A percentile compares a stretch with the other conserved stretches of the same genome.
phyloP scores from a whole-genome alignment of 1,140 invertebrate genomes.

The Nixonia krombeini region DNA sequence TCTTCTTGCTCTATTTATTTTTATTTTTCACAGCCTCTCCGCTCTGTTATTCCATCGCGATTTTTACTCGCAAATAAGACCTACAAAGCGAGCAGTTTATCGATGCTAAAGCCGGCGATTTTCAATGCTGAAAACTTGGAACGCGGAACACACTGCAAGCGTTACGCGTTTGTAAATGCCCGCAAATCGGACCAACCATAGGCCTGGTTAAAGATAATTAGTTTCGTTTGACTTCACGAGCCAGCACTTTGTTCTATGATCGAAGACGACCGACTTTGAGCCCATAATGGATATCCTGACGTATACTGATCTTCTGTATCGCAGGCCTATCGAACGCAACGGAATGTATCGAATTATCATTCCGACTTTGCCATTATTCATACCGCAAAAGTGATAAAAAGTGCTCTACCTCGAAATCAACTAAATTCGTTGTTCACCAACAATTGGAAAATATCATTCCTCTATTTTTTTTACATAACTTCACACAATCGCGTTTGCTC shows the following conservation, averaged over 20 bases:
- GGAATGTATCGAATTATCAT: too few species aligned
- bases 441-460: too few species aligned
- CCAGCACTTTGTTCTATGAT: constrained; percentile 9
- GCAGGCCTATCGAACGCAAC: background rate
- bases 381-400: too few species aligned
- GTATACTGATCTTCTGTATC: background rate
- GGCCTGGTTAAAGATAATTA: constrained; percentile 35
- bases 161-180: constrained; percentile 40
- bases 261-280: constrained; percentile 26
- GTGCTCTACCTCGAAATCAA: background rate
- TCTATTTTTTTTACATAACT: too few species aligned
- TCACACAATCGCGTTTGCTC: too few species aligned
- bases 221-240: constrained; percentile 30
- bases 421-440: background rate
- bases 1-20: constrained; percentile 46
- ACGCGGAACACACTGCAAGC: constrained; percentile 53
- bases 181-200: constrained; percentile 27
- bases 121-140: constrained; percentile 54
- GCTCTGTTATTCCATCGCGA: constrained; percentile 22
- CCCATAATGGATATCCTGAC: constrained; percentile 17
- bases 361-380: too few species aligned
- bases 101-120: constrained; percentile 52
- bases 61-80: constrained; percentile 55
- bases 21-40: constrained; percentile 30
- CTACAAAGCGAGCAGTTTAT: constrained; percentile 54